phyloP scores from a whole-genome alignment of 2,888 invertebrate genomes.

The Ariolimax columbianus region DNA sequence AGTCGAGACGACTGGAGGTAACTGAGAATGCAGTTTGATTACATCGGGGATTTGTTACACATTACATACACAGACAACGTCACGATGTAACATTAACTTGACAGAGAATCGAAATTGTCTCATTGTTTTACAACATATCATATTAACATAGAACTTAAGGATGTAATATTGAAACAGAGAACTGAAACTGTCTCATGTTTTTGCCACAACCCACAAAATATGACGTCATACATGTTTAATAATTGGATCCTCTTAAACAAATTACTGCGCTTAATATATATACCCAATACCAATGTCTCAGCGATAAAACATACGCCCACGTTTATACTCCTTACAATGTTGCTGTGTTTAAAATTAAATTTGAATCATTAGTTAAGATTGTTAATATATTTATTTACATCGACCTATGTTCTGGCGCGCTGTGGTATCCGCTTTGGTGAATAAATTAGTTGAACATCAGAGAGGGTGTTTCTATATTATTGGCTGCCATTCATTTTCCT shows the following conservation, averaged over 20 bases:
- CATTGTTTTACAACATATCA: too few relatives aligned
- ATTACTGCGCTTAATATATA: conserved; percentile 1
- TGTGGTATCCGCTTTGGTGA: conserved; percentile 52
- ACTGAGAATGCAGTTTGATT: too few relatives aligned
- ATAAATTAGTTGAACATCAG: conserved; percentile 57
- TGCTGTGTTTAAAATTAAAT: not conserved
- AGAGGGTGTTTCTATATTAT: conserved; percentile 70
- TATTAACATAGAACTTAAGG: too few relatives aligned
- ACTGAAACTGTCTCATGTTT: too few relatives aligned
- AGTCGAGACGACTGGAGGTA: too few relatives aligned
- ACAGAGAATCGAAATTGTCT: too few relatives aligned
- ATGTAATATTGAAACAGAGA: too few relatives aligned
- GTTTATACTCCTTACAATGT: not conserved
- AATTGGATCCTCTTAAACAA: not conserved
- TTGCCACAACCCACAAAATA: too few relatives aligned
- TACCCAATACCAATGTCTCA: not conserved
- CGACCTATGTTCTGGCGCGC: conserved; percentile 46
- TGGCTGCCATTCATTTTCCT: conserved; percentile 3
- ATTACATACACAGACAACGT: too few relatives aligned
- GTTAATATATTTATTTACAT: too few relatives aligned
- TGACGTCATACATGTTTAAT: not conserved
- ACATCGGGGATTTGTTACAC: too few relatives aligned
- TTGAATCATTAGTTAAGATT: not conserved
- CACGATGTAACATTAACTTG: too few relatives aligned
- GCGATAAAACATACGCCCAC: not conserved